phyloP scores from a whole-genome alignment of 2,888 invertebrate species.

The Phragmatobia fuliginosa region DNA sequence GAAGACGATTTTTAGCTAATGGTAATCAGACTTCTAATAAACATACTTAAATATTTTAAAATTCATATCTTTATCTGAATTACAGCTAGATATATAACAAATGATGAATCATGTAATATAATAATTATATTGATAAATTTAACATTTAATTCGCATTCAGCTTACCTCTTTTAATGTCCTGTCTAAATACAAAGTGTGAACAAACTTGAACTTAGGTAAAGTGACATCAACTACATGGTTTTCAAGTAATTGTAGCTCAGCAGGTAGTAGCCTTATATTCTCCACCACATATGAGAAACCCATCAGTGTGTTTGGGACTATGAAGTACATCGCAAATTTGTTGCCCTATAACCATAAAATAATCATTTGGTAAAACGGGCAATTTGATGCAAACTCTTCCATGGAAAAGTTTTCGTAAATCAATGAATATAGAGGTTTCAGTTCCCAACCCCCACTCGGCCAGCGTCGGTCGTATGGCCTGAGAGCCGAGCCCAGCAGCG shows the following conservation, averaged over 20 bases:
- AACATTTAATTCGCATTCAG: neutral
- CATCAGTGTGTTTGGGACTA: slow-evolving; percentile 89
- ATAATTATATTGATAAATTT: too few species aligned
- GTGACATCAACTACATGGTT: slow-evolving; percentile 87
- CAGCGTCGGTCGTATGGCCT: too few species aligned
- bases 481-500: too few species aligned
- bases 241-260: slow-evolving; percentile 87
- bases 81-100: too few species aligned
- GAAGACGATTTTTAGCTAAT: too few species aligned
- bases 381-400: neutral
- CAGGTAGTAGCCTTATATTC: slow-evolving; percentile 85
- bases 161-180: slow-evolving; percentile 87
- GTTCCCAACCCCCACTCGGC: too few species aligned
- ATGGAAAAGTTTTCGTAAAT: neutral
- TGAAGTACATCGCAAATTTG: slow-evolving; percentile 91
- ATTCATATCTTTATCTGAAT: too few species aligned
- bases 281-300: slow-evolving; percentile 88
- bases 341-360: slow-evolving; percentile 83
- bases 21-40: too few species aligned
- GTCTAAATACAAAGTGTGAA: slow-evolving; percentile 89
- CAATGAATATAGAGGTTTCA: neutral
- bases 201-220: slow-evolving; percentile 92
- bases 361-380: neutral
- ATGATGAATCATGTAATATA: too few species aligned
- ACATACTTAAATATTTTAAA: too few species aligned